Evolutionary conservation across 1,140 invertebrate genomes (phyloP), one percentile per base, ranked within the genome.

Genomic region (Zaprionus ornatus): DNA sequence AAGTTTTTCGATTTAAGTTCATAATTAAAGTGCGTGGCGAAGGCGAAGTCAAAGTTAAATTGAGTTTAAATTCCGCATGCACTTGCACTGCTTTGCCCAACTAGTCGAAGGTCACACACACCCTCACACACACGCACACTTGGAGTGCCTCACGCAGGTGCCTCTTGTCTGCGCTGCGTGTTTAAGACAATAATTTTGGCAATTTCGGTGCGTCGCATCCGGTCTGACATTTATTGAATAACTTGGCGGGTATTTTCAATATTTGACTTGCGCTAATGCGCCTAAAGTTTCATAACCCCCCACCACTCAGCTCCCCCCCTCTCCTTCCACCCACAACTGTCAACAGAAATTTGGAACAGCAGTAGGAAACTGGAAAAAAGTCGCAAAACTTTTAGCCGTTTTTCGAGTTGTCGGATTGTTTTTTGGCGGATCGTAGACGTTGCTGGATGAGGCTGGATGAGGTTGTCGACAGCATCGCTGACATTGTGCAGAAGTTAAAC

Each of bases 1-100:
- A 90, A 90, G 85, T 90, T 90, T 90, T 90, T 90, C 85, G 86
- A 90, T 90, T 90, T 90, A 90, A 90, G 85, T 90, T 90, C 85
- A 90, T 90, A 90, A 90, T 90, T 90, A 90, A 90, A 90, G 88
- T 80, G 72, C 67, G 75, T 80, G 64, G 74, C 52, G 45, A 4
- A 50, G 19, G 13, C 50, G 54, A 35, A 54, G 40, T 7, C 57
- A 71, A 90, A 90, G 78, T 88, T 90, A 85, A 90, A 90, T 88
- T 88, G 83, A 80, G 85, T 90, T 88, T 76, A 90, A 79, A 90
- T 90, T 90, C 69, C 56, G 78, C 72, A 74, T 79, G 66, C 59
- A 45, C 62, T 76, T 48, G 71, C 67, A 79, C 80, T 84, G 81
- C 84, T 88, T 88, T 79, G 55, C 59, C 52, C 23, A 50, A 50